Percentiles rank a stretch among this genome's conserved stretches.
phyloP scores from a whole-genome alignment of 2,113 vertebrate genomes.

The Parotia lawesii region DNA sequence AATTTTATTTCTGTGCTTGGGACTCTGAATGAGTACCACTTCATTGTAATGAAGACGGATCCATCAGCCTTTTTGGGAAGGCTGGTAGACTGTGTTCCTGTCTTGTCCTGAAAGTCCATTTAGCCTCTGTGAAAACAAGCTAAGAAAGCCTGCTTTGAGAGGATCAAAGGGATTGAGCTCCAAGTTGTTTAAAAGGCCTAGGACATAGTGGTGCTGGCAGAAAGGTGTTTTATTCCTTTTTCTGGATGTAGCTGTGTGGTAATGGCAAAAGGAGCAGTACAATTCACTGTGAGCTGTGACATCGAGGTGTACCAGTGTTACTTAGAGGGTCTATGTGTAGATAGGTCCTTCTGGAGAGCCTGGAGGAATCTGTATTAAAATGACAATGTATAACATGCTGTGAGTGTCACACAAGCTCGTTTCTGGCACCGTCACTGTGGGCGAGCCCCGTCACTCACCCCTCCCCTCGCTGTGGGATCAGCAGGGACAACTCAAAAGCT shows the following conservation, averaged over 20 bases:
- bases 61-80: not conserved
- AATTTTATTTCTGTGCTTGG: not conserved
- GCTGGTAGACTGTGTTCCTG: not conserved
- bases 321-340: not conserved
- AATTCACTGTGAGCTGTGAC: not conserved
- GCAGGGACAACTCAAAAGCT: slow-evolving; percentile 50
- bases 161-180: not conserved
- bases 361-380: not conserved
- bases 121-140: not conserved
- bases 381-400: not conserved
- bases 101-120: not conserved
- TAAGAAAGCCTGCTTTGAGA: not conserved
- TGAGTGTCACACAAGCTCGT: not conserved
- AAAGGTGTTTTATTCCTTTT: not conserved
- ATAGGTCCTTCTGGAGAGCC: not conserved
- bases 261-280: not conserved
- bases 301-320: not conserved
- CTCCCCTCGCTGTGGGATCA: slow-evolving; percentile 14
- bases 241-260: not conserved
- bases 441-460: not conserved
- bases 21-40: not conserved
- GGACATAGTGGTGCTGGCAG: not conserved
- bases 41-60: not conserved
- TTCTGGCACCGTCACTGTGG: slow-evolving; percentile 3
- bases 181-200: not conserved